Evolutionary conservation across 2,113 vertebrate species (phyloP).

Genomic region (human): GRCh38 chr4:113335001-113335500

Average conservation of each 20-base stretch:
- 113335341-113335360: not conserved
- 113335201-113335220: not conserved
- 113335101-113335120: not conserved
- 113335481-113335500: not conserved
- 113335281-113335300: not conserved
- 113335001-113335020: not conserved
- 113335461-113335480: not conserved
- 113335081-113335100: not conserved
- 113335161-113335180: not conserved
- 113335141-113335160: not conserved
- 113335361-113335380: not conserved
- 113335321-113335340: not conserved
- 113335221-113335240: not conserved
- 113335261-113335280: not conserved
- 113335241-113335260: not conserved
- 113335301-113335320: not conserved
- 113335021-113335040: not conserved
- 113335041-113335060: not conserved
- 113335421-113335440: not conserved
- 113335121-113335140: not conserved
- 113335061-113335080: not conserved
- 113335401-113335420: constrained; percentile 23
- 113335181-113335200: not conserved
- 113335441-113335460: not conserved
- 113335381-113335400: not conserved